These are phyloP conservation scores for Lasius fuliginosus DNA, from an alignment of 2,888 invertebrate genomes.

Conservation along the genomic window DNA sequence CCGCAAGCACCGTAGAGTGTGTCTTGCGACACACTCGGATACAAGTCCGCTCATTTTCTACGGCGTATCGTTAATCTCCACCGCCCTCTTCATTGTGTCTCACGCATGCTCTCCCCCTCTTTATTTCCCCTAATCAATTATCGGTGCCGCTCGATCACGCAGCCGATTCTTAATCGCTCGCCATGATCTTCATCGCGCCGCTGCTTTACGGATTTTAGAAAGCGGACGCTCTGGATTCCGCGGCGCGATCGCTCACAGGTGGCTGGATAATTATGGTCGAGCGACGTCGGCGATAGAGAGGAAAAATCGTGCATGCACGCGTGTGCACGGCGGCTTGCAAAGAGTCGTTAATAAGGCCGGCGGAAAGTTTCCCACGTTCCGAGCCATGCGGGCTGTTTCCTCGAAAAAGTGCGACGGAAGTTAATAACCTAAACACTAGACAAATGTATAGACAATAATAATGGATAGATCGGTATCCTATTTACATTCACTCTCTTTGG, in stretches of 20 bases:
- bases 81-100: slow-evolving; percentile 63
- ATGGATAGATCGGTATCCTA: background rate
- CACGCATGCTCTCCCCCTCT: slow-evolving; percentile 46
- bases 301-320: slow-evolving; percentile 62
- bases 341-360: slow-evolving; percentile 64
- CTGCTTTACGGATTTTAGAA: slow-evolving; percentile 75
- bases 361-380: slow-evolving; percentile 71
- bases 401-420: slow-evolving; percentile 32
- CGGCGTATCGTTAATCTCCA: slow-evolving; percentile 42
- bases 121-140: slow-evolving; percentile 75
- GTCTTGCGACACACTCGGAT: slow-evolving; percentile 40
- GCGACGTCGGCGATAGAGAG: slow-evolving; percentile 61
- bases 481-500: background rate
- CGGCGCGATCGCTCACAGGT: slow-evolving; percentile 71
- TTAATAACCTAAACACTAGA: background rate
- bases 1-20: background rate
- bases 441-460: slow-evolving; percentile 3
- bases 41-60: slow-evolving; percentile 38
- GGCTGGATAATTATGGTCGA: slow-evolving; percentile 70
- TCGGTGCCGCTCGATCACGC: slow-evolving; percentile 65
- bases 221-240: slow-evolving; percentile 77
- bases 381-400: slow-evolving; percentile 39
- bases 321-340: slow-evolving; percentile 54
- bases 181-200: slow-evolving; percentile 70
- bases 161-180: slow-evolving; percentile 64